Base-by-base conservation (phyloP, 2,888 invertebrate genomes). In the Agriotes lineatus region DNA sequence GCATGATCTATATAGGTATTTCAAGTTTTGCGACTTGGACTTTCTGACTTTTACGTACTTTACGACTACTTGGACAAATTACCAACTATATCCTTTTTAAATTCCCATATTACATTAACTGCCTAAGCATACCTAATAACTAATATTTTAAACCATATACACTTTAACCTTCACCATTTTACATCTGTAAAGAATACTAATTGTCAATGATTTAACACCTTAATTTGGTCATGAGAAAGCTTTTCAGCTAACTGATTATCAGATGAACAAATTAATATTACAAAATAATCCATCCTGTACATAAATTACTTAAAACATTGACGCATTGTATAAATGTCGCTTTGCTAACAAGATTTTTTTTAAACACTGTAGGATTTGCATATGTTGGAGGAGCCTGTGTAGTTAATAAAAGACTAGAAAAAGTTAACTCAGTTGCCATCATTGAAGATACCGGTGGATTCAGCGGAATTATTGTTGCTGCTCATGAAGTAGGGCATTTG, bases 401-500 rank as follows among this genome's bases (percentile, higher is more conserved):
- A 62, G 96, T 97, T 72, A 96, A 97, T 88, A 96, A 96, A 83
- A 88, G 96, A 76, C 88, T 96, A 76, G 96, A 96, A 88, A 97
- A 97, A 86, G 96, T 96, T 76, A 97, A 97, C 87, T 96, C 95
- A 66, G 96, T 96, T 67, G 96, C 96, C 79, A 97, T 97, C 80
- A 96, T 97, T 82, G 96, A 97, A 85, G 96, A 97, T 82, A 96
- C 96, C 35, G 96, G 96, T 75, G 96, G 96, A 75, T 97, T 96
- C 87, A 96, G 96, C 78, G 96, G 96, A 72, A 96, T 97, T 82
- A 97, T 97, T 81, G 96, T 97, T 1, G 96, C 96, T 67, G 96
- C 96, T 74, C 96, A 97, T 84, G 96, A 97, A 93, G 96, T 96
- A 77, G 96, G 96, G 77, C 96, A 97, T 88, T 90, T 97, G 96